Evolutionary conservation across 2,113 vertebrate genomes (phyloP).

Genomic region (Diadophis punctatus): DNA sequence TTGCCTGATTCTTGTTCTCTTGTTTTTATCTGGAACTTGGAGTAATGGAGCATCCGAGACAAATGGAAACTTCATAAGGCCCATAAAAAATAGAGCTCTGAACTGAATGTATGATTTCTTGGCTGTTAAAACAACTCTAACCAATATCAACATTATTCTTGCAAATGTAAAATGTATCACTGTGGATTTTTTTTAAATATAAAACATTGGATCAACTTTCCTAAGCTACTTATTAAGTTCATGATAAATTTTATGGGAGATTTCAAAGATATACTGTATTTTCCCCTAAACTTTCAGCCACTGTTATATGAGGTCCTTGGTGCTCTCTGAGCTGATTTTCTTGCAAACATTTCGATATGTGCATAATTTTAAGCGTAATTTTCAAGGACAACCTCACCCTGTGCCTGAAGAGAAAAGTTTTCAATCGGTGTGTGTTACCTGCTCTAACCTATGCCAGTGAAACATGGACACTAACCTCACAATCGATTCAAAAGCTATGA

Average conservation of each 20-base stretch:
- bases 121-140: conserved; percentile 6
- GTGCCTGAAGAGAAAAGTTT: no score
- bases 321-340: no score
- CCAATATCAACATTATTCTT: conserved; percentile 5
- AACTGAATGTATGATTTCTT: conserved; percentile 5
- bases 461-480: no score
- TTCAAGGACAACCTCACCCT: no score
- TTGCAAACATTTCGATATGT: no score
- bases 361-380: no score
- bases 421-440: no score
- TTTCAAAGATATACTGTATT: not conserved
- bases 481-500: no score
- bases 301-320: not conserved
- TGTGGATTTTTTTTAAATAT: not conserved
- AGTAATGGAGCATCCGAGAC: not conserved
- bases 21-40: conserved; percentile 23
- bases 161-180: not conserved
- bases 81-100: conserved; percentile 18
- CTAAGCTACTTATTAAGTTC: not conserved
- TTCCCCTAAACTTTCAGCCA: not conserved
- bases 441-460: no score
- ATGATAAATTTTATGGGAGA: not conserved
- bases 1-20: not conserved
- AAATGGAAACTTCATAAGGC: conserved; percentile 1
- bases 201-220: not conserved